phyloP scores from a whole-genome alignment of 2,888 invertebrate species.

The Polydrusus cervinus region DNA sequence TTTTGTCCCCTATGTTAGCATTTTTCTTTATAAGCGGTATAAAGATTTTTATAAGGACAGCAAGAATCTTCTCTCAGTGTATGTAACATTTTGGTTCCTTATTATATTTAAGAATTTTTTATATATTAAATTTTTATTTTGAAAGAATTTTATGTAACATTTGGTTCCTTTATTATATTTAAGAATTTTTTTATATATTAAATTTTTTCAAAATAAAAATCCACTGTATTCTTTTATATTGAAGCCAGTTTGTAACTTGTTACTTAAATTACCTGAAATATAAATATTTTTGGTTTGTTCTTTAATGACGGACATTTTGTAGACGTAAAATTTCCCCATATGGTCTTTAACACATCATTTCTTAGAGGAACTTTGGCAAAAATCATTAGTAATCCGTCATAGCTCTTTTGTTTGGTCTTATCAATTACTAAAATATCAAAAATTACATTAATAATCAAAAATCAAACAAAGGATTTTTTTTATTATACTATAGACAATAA shows the following conservation, averaged over 20 bases:
- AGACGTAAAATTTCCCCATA: constrained; percentile 64
- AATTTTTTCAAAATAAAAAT: too few species aligned
- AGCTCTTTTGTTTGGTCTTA: constrained; percentile 50
- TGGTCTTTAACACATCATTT: constrained; percentile 54
- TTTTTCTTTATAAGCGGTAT: too few species aligned
- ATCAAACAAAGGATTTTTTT: neutral
- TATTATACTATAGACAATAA: neutral
- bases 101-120: too few species aligned
- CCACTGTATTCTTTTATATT: neutral
- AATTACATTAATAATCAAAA: constrained; percentile 8
- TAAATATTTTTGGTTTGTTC: constrained; percentile 67
- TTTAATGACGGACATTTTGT: constrained; percentile 61
- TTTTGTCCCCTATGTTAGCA: too few species aligned
- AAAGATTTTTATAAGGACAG: too few species aligned
- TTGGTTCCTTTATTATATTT: too few species aligned
- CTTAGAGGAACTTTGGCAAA: constrained; percentile 58
- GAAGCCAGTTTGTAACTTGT: neutral
- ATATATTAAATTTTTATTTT: too few species aligned
- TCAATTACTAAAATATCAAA: constrained; percentile 55
- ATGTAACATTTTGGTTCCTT: too few species aligned
- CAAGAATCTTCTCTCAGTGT: too few species aligned
- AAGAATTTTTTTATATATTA: too few species aligned
- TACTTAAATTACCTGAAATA: constrained; percentile 65
- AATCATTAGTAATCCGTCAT: constrained; percentile 62
- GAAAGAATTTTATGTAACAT: too few species aligned